A percentile compares a stretch with the other conserved stretches of the same genome.
These are phyloP conservation scores for Lepilemur ruficaudatus DNA, from an alignment of 2,797 vertebrate genomes.

Conservation along the genomic window DNA sequence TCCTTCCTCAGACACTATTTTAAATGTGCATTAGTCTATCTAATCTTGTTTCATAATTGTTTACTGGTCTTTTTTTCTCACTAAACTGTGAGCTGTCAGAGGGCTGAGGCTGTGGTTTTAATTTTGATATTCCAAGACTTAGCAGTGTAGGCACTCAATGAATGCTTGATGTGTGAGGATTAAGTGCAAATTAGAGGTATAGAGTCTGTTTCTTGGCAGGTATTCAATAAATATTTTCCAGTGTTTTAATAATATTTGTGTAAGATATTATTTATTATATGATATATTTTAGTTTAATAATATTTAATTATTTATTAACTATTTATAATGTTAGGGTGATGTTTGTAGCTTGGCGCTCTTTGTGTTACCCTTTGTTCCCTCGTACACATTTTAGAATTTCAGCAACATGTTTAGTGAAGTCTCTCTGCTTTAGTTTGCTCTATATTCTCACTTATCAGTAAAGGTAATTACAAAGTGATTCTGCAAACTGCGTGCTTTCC, in stretches of 20 bases:
- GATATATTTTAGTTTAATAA: background rate
- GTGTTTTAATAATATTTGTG: background rate
- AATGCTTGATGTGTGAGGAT: background rate
- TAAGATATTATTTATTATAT: background rate
- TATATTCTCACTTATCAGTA: background rate
- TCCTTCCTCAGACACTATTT: background rate
- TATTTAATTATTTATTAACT: background rate
- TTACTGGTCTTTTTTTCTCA: background rate
- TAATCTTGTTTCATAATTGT: background rate
- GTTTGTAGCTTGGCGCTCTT: background rate
- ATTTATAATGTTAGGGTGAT: background rate
- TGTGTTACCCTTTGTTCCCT: background rate
- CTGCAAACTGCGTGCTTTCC: background rate
- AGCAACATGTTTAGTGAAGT: background rate
- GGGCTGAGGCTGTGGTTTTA: background rate
- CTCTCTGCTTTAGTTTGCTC: background rate
- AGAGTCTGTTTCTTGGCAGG: background rate
- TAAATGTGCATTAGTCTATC: background rate
- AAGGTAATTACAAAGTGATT: background rate
- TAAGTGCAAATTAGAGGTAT: background rate
- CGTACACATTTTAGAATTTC: background rate
- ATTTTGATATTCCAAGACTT: background rate
- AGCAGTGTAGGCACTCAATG: background rate
- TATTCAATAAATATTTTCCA: background rate
- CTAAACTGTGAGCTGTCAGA: background rate